Evolutionary conservation across 92 coral and sea anemone species (phyloP).

Genomic region (Hydrozoanthus gracilis): DNA sequence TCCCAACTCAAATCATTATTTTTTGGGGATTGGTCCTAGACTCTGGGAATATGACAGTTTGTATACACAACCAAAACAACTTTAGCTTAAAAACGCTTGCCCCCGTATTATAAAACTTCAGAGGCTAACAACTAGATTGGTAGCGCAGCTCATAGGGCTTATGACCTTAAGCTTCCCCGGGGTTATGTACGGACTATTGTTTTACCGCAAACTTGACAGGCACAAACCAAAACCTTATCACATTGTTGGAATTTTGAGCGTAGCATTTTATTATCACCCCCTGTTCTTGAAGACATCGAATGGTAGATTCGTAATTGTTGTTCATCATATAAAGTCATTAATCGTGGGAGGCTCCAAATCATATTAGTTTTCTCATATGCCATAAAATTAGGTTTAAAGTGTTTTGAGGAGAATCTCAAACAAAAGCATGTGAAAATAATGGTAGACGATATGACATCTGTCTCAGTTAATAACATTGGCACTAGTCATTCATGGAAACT

Average conservation of each 20-base stretch:
- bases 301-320: slow-evolving; percentile 56
- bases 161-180: too few species aligned
- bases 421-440: slow-evolving; percentile 24
- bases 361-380: slow-evolving; percentile 43
- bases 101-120: too few species aligned
- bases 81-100: not conserved
- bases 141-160: too few species aligned
- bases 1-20: not conserved
- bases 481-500: slow-evolving; percentile 47
- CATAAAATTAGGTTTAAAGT: too few species aligned
- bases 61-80: not conserved
- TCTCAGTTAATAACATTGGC: slow-evolving; percentile 57
- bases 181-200: too few species aligned
- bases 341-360: slow-evolving; percentile 24
- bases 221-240: too few species aligned
- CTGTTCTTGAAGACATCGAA: not conserved
- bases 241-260: too few species aligned
- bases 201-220: too few species aligned
- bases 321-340: slow-evolving; percentile 40
- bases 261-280: too few species aligned
- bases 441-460: slow-evolving; percentile 64
- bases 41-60: not conserved
- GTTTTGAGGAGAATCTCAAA: not conserved
- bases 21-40: slow-evolving; percentile 5
- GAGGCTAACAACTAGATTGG: too few species aligned